Conservation (phyloP, 2,797 vertebrate species). For the Sebastes hopkinsi region DNA sequence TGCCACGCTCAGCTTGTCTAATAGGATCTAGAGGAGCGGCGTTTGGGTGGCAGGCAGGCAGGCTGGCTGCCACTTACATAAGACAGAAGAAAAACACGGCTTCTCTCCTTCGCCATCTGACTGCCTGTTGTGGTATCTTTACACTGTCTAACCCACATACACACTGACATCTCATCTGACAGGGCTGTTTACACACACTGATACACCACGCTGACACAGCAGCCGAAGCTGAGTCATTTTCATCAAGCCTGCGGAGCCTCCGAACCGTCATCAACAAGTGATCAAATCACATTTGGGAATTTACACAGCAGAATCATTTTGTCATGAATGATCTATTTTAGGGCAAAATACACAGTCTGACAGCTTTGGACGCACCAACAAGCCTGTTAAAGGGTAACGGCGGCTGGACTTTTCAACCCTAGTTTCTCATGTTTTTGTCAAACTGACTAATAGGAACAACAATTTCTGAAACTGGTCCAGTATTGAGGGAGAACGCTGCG, state of each 20-base stretch:
- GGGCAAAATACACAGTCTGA: background rate
- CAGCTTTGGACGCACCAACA: background rate
- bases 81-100: slow-evolving; percentile 19
- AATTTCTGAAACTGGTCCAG: no score
- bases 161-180: slow-evolving; percentile 15
- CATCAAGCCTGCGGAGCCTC: background rate
- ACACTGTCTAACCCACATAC: slow-evolving; percentile 20
- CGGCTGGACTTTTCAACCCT: no score
- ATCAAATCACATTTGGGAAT: slow-evolving; percentile 12
- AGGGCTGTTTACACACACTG: slow-evolving; percentile 18
- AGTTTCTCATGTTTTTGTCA: no score
- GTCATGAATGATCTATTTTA: background rate
- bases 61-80: slow-evolving; percentile 30
- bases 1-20: slow-evolving; percentile 50
- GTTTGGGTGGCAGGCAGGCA: slow-evolving; percentile 2
- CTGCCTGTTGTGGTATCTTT: no score
- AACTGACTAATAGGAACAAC: no score
- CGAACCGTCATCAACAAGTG: background rate
- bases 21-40: slow-evolving; percentile 31
- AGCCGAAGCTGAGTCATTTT: background rate
- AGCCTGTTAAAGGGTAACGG: background rate
- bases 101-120: background rate
- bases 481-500: no score
- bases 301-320: background rate
- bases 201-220: background rate